These are phyloP conservation scores for Drosophila malerkotliana DNA, from an alignment of 1,140 invertebrate genomes.

Conservation along the genomic window DNA sequence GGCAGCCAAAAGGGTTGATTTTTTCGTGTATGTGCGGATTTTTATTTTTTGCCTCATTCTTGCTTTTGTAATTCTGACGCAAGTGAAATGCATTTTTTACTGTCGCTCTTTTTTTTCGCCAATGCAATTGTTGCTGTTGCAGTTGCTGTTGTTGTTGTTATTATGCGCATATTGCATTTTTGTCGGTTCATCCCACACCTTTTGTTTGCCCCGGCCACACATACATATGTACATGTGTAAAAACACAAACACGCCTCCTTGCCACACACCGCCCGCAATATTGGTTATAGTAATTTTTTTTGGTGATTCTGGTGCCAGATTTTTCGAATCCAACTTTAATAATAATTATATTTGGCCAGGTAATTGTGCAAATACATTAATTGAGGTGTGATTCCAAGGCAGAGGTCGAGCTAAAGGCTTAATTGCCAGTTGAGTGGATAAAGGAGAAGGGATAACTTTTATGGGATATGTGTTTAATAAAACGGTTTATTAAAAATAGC, in stretches of 20 bases:
- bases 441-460: no score
- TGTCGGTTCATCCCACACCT: slow-evolving; percentile 77
- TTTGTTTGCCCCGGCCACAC: slow-evolving; percentile 41
- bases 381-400: slow-evolving; percentile 35
- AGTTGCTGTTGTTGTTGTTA: slow-evolving; percentile 59
- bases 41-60: slow-evolving; percentile 31
- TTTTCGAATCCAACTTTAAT: slow-evolving; percentile 30
- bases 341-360: slow-evolving; percentile 39
- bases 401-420: slow-evolving; percentile 6
- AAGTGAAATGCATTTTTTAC: slow-evolving; percentile 60
- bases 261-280: background rate
- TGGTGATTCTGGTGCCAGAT: slow-evolving; percentile 2
- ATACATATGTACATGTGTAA: slow-evolving; percentile 24
- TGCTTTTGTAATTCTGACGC: slow-evolving; percentile 68
- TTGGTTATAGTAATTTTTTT: slow-evolving; percentile 55
- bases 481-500: no score
- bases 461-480: no score
- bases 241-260: background rate
- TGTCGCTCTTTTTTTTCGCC: slow-evolving; percentile 18
- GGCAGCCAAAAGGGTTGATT: slow-evolving; percentile 66
- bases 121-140: slow-evolving; percentile 24
- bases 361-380: slow-evolving; percentile 42
- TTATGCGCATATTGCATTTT: slow-evolving; percentile 76
- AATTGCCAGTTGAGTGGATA: no score
- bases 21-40: slow-evolving; percentile 43